phyloP scores from a whole-genome alignment of 2,113 vertebrate species.

The Glaucidium brasilianum region DNA sequence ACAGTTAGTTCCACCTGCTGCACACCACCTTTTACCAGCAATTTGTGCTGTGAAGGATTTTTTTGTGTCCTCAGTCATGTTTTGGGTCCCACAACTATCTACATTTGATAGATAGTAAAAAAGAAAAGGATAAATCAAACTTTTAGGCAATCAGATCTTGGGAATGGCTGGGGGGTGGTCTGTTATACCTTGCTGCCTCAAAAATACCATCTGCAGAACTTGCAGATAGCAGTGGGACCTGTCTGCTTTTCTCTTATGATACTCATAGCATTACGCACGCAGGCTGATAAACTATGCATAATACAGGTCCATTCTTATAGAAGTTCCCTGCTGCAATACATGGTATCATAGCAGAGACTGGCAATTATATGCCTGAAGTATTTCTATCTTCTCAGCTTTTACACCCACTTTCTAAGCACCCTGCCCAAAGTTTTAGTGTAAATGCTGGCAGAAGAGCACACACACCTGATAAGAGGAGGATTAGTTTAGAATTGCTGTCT shows the following conservation, averaged over 20 bases:
- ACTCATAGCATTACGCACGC: not conserved
- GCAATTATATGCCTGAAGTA: not conserved
- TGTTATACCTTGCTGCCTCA: not conserved
- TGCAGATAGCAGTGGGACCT: not conserved
- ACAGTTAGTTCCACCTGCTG: not conserved
- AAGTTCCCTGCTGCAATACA: not conserved
- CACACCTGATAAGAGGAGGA: not conserved
- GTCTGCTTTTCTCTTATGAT: not conserved
- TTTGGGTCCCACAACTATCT: not conserved
- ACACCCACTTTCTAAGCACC: not conserved
- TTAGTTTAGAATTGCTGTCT: not conserved
- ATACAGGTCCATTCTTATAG: not conserved
- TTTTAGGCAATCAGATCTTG: not conserved
- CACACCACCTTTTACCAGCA: not conserved
- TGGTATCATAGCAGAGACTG: not conserved
- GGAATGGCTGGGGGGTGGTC: not conserved
- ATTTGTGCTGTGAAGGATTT: not conserved
- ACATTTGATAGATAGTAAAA: not conserved
- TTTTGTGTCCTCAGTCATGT: not conserved
- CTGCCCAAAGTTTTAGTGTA: fast-evolving
- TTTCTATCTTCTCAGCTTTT: not conserved
- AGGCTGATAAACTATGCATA: not conserved
- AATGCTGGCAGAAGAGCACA: not conserved
- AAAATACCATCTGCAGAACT: not conserved
- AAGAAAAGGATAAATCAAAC: not conserved